A percentile compares a stretch with the other conserved stretches of the same genome.
These are phyloP conservation scores for Philopedon plagiatum DNA, from an alignment of 2,888 invertebrate species.

Conservation along the genomic window DNA sequence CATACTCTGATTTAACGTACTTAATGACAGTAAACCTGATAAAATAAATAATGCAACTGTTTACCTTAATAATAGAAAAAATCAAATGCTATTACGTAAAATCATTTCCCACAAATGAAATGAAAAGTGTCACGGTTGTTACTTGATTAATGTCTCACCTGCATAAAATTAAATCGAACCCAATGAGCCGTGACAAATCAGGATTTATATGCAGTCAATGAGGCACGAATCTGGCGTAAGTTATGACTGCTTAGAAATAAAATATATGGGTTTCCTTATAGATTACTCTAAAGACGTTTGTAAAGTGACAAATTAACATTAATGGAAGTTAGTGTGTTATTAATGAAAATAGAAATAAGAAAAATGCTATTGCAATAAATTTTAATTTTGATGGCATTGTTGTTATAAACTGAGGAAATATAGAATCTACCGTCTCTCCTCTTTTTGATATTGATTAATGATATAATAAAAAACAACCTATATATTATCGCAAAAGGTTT, in stretches of 20 bases:
- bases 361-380: background rate
- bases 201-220: constrained; percentile 19
- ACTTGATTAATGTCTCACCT: constrained; percentile 9
- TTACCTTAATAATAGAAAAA: background rate
- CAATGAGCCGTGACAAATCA: constrained; percentile 36
- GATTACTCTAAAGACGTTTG: background rate
- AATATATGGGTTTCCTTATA: constrained; percentile 5
- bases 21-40: no score
- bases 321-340: background rate
- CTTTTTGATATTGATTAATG: no score
- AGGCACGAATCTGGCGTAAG: constrained; percentile 13
- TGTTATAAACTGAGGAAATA: no score
- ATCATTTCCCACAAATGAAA: constrained; percentile 22
- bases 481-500: no score
- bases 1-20: no score
- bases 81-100: background rate
- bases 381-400: no score
- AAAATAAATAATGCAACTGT: no score
- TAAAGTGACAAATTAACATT: background rate
- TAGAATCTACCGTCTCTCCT: no score
- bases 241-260: constrained; percentile 19
- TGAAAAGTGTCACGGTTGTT: constrained; percentile 36
- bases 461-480: no score
- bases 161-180: constrained; percentile 22
- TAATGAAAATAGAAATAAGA: background rate